A percentile compares a stretch with the other conserved stretches of the same genome.
Conservation (phyloP, 1,140 invertebrate species). For the Drosophila ambigua region DNA sequence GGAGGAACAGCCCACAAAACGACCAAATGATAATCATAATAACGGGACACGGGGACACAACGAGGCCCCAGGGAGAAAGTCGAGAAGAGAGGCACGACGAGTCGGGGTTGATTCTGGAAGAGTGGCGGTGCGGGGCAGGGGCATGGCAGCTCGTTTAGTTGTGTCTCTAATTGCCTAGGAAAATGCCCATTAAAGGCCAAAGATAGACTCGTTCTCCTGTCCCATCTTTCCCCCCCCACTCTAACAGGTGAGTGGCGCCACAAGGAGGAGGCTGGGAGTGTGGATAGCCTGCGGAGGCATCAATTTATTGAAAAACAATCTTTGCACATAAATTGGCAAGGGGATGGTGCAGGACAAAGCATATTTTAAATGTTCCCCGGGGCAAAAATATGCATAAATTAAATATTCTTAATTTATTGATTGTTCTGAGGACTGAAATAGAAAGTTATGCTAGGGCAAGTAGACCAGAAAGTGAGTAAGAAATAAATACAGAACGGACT, state of each 20-base stretch:
- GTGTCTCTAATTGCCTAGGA: constrained; percentile 67
- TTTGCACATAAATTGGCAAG: constrained; percentile 26
- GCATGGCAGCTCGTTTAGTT: constrained; percentile 39
- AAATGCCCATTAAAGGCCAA: constrained; percentile 39
- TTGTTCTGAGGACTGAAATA: not conserved
- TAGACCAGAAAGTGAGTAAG: too few relatives aligned
- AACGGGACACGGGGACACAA: constrained; percentile 62
- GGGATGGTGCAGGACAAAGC: not conserved
- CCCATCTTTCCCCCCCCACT: constrained; percentile 8
- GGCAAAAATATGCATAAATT: not conserved
- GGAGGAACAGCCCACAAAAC: constrained; percentile 61
- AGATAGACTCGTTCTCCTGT: not conserved
- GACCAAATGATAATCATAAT: constrained; percentile 75
- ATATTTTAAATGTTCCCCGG: constrained; percentile 1
- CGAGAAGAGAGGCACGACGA: constrained; percentile 9
- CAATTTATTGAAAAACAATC: constrained; percentile 75
- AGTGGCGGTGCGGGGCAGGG: not conserved
- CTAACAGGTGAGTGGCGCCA: constrained; percentile 36
- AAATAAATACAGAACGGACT: too few relatives aligned
- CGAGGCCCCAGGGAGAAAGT: constrained; percentile 63
- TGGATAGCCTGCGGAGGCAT: constrained; percentile 19
- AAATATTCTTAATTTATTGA: constrained; percentile 2
- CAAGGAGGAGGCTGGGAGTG: constrained; percentile 8
- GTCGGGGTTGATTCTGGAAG: too few relatives aligned
- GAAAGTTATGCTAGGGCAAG: not conserved